phyloP scores from a whole-genome alignment of 1,140 invertebrate species.

The Drosophila bifasciata region DNA sequence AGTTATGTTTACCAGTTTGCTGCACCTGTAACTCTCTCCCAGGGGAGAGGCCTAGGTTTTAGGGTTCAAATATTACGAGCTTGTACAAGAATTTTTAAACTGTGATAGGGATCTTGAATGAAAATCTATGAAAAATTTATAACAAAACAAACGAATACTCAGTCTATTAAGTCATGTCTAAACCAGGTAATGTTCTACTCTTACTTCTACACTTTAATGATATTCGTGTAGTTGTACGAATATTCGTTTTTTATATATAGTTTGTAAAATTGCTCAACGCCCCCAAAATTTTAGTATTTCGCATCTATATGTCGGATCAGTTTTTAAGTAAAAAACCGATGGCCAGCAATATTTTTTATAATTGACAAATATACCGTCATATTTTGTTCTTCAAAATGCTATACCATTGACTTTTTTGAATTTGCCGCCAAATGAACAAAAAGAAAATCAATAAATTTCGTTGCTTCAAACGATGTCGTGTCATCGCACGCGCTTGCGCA shows the following conservation, averaged over 20 bases:
- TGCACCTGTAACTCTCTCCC: slow-evolving; percentile 48
- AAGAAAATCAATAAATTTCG: slow-evolving; percentile 28
- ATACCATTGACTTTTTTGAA: slow-evolving; percentile 25
- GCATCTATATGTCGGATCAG: too few species aligned
- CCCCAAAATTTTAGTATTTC: not conserved
- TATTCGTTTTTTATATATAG: not conserved
- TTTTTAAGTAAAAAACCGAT: slow-evolving; percentile 2
- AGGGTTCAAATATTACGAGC: slow-evolving; percentile 30
- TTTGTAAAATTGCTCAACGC: not conserved
- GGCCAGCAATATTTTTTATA: slow-evolving; percentile 9
- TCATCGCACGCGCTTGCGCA: slow-evolving; percentile 10
- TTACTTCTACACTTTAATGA: too few species aligned
- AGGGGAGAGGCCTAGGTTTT: slow-evolving; percentile 18
- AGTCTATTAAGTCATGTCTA: slow-evolving; percentile 52
- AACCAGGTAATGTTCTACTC: slow-evolving; percentile 39
- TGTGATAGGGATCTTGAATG: slow-evolving; percentile 45
- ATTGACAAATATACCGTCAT: slow-evolving; percentile 12
- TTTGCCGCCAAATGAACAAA: slow-evolving; percentile 32
- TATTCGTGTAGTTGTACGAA: too few species aligned
- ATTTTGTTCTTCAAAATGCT: slow-evolving; percentile 33
- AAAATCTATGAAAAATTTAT: slow-evolving; percentile 41
- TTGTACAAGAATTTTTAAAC: slow-evolving; percentile 38
- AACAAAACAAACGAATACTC: slow-evolving; percentile 14
- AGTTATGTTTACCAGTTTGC: slow-evolving; percentile 11
- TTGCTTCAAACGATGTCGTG: slow-evolving; percentile 40